Evolutionary conservation across 2,797 vertebrate genomes (phyloP).

Genomic region (Choloepus didactylus): DNA sequence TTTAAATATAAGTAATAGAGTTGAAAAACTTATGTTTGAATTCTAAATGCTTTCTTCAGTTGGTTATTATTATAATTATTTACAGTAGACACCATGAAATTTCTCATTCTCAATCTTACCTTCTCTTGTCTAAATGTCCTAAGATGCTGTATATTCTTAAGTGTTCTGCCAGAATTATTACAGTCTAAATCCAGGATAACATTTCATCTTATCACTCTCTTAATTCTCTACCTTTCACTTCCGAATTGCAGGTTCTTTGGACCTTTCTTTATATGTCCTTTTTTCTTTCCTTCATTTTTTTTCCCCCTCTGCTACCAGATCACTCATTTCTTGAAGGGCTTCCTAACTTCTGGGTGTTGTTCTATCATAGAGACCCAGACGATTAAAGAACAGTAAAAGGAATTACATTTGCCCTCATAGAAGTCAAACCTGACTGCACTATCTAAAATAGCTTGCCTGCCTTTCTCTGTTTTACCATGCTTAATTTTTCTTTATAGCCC

Average conservation of each 20-base stretch:
- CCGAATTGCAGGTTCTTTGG: background rate
- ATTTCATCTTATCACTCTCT: background rate
- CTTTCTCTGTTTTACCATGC: background rate
- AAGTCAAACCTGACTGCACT: background rate
- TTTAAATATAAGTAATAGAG: no score
- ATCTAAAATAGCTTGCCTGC: background rate
- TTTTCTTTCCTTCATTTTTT: background rate
- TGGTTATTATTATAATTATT: background rate
- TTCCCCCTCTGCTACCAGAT: background rate
- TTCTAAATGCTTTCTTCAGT: background rate
- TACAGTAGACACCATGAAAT: no score
- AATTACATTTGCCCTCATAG: no score
- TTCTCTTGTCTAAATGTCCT: background rate
- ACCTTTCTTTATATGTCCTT: background rate
- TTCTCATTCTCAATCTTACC: background rate
- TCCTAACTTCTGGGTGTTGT: background rate
- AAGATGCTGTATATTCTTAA: background rate
- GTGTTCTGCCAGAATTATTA: background rate
- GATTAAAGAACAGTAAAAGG: background rate
- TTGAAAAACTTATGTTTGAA: no score
- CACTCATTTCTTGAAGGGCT: background rate
- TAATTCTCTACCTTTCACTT: background rate
- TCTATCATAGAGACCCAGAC: background rate
- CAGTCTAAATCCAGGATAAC: background rate
- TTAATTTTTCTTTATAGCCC: background rate